These are phyloP conservation scores for Crotalus tigris DNA, from an alignment of 2,113 vertebrate species.

Conservation along the genomic window DNA sequence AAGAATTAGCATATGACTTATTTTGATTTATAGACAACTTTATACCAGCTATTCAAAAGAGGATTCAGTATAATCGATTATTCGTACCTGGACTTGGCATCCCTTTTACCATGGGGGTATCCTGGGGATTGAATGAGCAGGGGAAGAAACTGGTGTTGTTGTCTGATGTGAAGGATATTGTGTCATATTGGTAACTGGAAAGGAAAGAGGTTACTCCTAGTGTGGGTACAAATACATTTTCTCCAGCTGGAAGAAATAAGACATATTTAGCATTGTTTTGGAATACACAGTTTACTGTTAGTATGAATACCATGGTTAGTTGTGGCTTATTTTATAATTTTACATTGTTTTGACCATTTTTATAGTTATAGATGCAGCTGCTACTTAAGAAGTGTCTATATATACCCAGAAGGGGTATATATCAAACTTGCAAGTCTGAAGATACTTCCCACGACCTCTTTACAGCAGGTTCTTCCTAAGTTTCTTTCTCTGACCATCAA, in stretches of 20 bases:
- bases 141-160: conserved; percentile 49
- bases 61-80: not conserved
- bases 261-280: not conserved
- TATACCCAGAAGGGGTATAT: no score
- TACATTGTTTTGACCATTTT: not conserved
- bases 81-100: conserved; percentile 52
- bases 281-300: not conserved
- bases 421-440: no score
- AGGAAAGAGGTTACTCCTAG: conserved; percentile 31
- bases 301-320: not conserved
- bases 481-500: no score
- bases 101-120: conserved; percentile 1
- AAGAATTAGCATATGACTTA: not conserved
- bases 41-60: not conserved
- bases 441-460: no score
- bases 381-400: not conserved
- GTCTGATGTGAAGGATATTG: not conserved
- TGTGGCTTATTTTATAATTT: not conserved
- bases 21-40: not conserved
- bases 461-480: no score
- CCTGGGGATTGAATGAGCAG: conserved; percentile 46
- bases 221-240: not conserved
- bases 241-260: not conserved
- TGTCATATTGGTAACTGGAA: conserved; percentile 72
- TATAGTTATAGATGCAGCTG: not conserved